These are phyloP conservation scores for Leptinotarsa lineolata DNA, from an alignment of 1,140 invertebrate species.

Conservation along the genomic window DNA sequence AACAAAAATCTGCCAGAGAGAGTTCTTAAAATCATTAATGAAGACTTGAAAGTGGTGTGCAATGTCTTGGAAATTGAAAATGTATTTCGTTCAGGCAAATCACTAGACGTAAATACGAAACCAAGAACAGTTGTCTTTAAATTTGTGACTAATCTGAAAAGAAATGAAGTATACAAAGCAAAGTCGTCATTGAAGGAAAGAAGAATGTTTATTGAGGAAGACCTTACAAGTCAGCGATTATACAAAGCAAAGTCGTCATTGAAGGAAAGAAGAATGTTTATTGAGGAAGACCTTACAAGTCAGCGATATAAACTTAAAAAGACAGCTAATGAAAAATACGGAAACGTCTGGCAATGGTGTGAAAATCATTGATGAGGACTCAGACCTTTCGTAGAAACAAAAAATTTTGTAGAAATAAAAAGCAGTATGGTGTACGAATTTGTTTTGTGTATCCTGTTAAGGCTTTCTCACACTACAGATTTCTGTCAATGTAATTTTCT, in stretches of 20 bases:
- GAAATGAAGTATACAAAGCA: too few relatives aligned
- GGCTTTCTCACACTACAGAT: too few relatives aligned
- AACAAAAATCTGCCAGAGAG: background rate
- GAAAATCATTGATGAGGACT: too few relatives aligned
- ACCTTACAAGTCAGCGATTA: background rate
- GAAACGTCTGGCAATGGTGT: constrained; percentile 1
- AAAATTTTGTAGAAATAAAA: too few relatives aligned
- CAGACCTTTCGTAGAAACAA: too few relatives aligned
- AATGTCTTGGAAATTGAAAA: background rate
- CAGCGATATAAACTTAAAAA: background rate
- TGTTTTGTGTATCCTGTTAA: too few relatives aligned
- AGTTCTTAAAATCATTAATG: background rate
- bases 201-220: too few relatives aligned
- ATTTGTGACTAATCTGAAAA: background rate
- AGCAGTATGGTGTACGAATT: too few relatives aligned
- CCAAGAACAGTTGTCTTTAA: background rate
- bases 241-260: background rate
- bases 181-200: too few relatives aligned
- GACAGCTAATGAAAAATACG: background rate
- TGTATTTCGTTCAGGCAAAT: background rate
- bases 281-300: too few relatives aligned
- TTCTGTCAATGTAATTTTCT: too few relatives aligned
- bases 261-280: background rate
- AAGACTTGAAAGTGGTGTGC: background rate
- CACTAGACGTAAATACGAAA: background rate